Conservation (phyloP, 2,888 invertebrate genomes). For the Agriotes lineatus region DNA sequence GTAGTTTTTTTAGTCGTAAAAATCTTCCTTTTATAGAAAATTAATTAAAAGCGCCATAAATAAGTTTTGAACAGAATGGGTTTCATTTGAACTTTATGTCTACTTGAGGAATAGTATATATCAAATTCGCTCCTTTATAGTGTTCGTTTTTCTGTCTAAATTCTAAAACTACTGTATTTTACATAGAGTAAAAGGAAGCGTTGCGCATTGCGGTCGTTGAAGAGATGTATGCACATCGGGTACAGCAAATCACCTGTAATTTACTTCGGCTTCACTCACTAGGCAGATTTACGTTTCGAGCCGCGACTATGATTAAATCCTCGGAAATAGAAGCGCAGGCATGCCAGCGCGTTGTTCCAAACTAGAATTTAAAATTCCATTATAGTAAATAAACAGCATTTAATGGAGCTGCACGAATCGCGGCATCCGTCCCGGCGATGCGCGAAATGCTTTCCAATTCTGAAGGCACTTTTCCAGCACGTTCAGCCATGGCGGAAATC, state of each 20-base stretch:
- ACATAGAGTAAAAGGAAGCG: too few species aligned
- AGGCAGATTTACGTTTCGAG: conserved; percentile 1
- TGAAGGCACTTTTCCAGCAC: not conserved
- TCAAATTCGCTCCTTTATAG: too few species aligned
- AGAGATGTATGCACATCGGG: too few species aligned
- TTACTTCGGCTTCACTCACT: not conserved
- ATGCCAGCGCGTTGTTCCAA: not conserved
- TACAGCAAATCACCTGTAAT: not conserved
- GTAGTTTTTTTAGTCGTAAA: too few species aligned
- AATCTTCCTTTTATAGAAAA: too few species aligned
- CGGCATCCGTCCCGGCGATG: not conserved
- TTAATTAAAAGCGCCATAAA: too few species aligned
- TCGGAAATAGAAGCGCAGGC: conserved; percentile 14
- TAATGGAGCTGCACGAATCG: conserved; percentile 13
- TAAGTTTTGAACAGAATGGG: too few species aligned
- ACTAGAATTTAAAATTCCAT: conserved; percentile 19
- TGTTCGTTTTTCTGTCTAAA: too few species aligned
- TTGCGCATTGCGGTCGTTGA: too few species aligned
- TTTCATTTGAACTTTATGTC: too few species aligned
- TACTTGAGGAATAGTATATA: too few species aligned
- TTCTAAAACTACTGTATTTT: too few species aligned
- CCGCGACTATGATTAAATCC: conserved; percentile 13
- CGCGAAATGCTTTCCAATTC: not conserved
- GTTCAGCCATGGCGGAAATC: not conserved
- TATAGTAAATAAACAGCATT: conserved; percentile 18